These are phyloP conservation scores for Melipona beecheii DNA, from an alignment of 2,888 invertebrate species.

Conservation along the genomic window DNA sequence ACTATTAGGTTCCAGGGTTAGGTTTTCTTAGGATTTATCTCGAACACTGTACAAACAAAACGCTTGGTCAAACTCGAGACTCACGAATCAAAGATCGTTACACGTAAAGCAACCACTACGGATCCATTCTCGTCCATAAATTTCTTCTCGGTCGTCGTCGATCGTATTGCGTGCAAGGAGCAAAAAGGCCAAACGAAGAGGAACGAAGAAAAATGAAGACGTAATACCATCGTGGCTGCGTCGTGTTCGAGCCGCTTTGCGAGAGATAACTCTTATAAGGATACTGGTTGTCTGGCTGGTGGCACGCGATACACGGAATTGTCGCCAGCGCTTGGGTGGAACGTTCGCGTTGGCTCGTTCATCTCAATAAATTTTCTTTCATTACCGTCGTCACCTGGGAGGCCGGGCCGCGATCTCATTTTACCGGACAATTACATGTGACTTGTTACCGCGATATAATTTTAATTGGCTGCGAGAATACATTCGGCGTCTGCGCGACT, in stretches of 20 bases:
- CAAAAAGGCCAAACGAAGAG: neutral
- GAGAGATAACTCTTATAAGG: slow-evolving; percentile 2
- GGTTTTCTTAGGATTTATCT: too few relatives aligned
- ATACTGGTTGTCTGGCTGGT: neutral
- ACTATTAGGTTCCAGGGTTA: too few relatives aligned
- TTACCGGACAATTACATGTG: slow-evolving; percentile 59
- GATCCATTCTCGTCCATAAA: neutral
- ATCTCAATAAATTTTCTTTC: slow-evolving; percentile 68
- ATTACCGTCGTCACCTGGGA: slow-evolving; percentile 51
- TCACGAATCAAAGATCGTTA: too few relatives aligned
- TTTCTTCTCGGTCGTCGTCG: neutral
- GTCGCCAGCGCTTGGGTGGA: neutral
- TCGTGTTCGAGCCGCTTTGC: neutral
- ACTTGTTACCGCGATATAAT: slow-evolving; percentile 64
- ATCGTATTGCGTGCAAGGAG: neutral
- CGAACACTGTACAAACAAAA: too few relatives aligned
- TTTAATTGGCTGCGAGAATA: slow-evolving; percentile 60
- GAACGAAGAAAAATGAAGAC: neutral
- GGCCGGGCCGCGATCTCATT: slow-evolving; percentile 57
- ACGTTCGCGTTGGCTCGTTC: slow-evolving; percentile 23
- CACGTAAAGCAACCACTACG: too few relatives aligned
- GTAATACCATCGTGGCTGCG: neutral
- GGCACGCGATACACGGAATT: slow-evolving; percentile 22
- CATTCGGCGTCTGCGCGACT: slow-evolving; percentile 35
- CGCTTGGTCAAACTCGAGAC: too few relatives aligned